Base-by-base conservation (phyloP, 2,888 invertebrate genomes). In the Thelaira solivaga region DNA sequence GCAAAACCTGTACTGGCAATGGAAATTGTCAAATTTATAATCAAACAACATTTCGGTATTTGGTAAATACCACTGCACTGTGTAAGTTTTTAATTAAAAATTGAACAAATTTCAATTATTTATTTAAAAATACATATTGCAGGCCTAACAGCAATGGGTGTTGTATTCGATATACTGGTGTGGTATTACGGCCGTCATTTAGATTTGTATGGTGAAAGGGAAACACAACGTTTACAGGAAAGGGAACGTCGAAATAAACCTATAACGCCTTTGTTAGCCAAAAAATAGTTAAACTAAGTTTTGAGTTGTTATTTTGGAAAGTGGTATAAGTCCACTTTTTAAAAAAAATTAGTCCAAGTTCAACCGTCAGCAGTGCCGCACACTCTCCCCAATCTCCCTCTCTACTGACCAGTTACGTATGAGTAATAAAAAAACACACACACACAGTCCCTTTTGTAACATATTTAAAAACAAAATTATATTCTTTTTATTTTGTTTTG, bases 1-100 rank as follows among this genome's bases (percentile, higher is more conserved):
- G 92, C 31, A 89, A 91, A 62, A 91, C 91, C 5, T 93, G 93
- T 82, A 92, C 91, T 1, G 88, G 89, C 20, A 90, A 87, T 36
- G 93, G 93, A 10, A 92, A 93, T 82, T 94, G 94, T 81, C 93
- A 93, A 90, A 86, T 93, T 20, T 93, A 94, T 83, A 91, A 93
- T 85, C 91, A 91, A 80, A 88, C 90, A 16, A 89, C 89, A 34
- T 92, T 93, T 83, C 90, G 93, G 24, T 89, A 90, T 82, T 89
- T 90, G 64, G 87, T 92, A 2, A 93, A 93, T 84, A 83, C 90
- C 1, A 86, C 91, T 11, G 90, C 92, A 5, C 90, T 90, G 59
- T 85, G 92, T 92, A 84, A 89, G 85, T 86, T 24, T 18, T 1
- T n/a, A 11, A 34, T 4, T n/a, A n/a, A n/a, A n/a, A n/a, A n/a